Evolutionary conservation across 2,797 vertebrate species (phyloP).

Genomic region (Periophthalmus magnuspinnatus): DNA sequence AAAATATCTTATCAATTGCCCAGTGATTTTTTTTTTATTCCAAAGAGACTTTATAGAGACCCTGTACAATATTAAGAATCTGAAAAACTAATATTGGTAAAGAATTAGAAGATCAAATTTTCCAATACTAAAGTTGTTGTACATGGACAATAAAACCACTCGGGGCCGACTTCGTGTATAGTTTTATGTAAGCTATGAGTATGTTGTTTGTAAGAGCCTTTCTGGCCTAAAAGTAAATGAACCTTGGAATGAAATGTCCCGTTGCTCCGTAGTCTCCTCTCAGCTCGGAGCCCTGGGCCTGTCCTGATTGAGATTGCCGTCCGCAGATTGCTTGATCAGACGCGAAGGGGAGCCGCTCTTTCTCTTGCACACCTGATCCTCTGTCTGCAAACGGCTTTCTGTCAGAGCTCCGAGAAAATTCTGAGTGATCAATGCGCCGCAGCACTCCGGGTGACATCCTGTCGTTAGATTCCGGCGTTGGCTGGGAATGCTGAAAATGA

Average conservation of each 20-base stretch:
- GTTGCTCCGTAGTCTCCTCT: not conserved
- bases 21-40: no score
- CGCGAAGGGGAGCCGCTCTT: constrained; percentile 9
- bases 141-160: not conserved
- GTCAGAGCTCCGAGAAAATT: constrained; percentile 30
- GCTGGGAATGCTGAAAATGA: constrained; percentile 28
- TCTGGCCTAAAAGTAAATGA: constrained; percentile 16
- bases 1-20: no score
- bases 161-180: not conserved
- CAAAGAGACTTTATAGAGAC: no score
- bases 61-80: no score
- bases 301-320: constrained; percentile 20
- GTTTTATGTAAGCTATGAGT: not conserved
- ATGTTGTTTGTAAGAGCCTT: constrained; percentile 19
- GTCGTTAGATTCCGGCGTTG: constrained; percentile 24
- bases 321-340: constrained; percentile 25
- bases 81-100: no score
- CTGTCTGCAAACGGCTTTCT: constrained; percentile 32
- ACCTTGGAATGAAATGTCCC: constrained; percentile 14
- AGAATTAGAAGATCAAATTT: not conserved
- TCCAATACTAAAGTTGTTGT: not conserved
- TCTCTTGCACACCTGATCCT: constrained; percentile 16
- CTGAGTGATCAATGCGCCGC: constrained; percentile 30
- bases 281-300: constrained; percentile 16
- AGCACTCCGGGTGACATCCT: constrained; percentile 28